Base-by-base conservation (phyloP, 2,888 invertebrate species). In the Magallana nippona region DNA sequence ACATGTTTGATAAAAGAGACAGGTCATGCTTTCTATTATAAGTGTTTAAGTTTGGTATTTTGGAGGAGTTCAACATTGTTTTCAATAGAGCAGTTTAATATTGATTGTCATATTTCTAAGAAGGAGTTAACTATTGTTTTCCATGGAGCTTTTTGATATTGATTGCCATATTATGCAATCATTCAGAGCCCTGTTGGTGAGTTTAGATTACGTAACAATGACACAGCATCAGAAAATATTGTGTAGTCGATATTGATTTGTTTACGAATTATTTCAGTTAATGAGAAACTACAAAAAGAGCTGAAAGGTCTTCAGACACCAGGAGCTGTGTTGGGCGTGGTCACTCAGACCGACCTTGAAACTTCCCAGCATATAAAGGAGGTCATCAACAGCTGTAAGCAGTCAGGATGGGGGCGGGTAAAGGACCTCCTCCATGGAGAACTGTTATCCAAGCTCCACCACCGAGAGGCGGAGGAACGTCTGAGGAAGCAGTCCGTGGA, bases 401-500 rank as follows among this genome's bases (percentile, higher is more conserved):
- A 83, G 32, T 91, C 91, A 10, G 78, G 88, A 1, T 89, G 91
- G 63, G 92, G 91, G 0, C 89, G 87, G 77, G 80, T 91, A 13
- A 89, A 90, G 78, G 87, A 87, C 10, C 85, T 91, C 55, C 88
- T 88, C 22, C 85, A 89, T 83, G 81, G 82, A 11, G 91, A 91
- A 78, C 87, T 91, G 60, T 71, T 88, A 27, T 85, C 85, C 44
- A 85, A 85, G 32, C 86, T 89, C 81, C 88, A 89, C 8, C 86
- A 90, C 71, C 82, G 86, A 17, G 88, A 91, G 79, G 88, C 87
- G 10, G 89, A 89, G 57, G 86, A 89, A 56, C 84, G 86, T 71
- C 81, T 90, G 55, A 85, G 88, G 5, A 84, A 87, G 82, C 87
- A 89, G 58, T 85, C 89, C 55, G 89, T 90, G 62, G 89, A 91